A percentile compares a stretch with the other conserved stretches of the same genome.
These are phyloP conservation scores for Orycteropus afer DNA, from an alignment of 2,113 vertebrate genomes.

Conservation along the genomic window DNA sequence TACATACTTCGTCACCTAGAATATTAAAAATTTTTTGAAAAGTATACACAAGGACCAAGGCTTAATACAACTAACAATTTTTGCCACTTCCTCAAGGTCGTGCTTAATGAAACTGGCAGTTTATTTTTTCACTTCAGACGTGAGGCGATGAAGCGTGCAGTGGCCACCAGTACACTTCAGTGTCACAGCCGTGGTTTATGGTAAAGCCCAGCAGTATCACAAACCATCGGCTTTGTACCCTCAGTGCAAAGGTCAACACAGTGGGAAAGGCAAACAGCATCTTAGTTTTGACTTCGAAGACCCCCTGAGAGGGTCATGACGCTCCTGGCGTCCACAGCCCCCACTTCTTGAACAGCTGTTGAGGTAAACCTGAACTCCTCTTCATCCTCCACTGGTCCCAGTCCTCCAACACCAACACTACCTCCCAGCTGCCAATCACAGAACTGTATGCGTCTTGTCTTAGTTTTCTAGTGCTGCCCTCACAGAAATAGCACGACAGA, in stretches of 20 bases:
- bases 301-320: background rate
- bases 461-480: background rate
- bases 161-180: fast-evolving
- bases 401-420: background rate
- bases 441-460: background rate
- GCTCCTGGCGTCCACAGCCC: background rate
- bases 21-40: background rate
- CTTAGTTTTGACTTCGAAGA: background rate
- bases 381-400: background rate
- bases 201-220: background rate
- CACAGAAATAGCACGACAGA: background rate
- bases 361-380: background rate
- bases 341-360: background rate
- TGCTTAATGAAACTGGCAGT: background rate
- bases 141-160: fast-evolving
- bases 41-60: background rate
- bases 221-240: fast-evolving
- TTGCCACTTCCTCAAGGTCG: background rate
- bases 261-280: background rate
- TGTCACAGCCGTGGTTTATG: too few species aligned
- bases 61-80: background rate
- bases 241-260: background rate
- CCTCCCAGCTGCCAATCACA: background rate
- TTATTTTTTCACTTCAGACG: background rate
- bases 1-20: background rate